Conservation (phyloP, 2,888 invertebrate species). For the Chaetoderma sp. region DNA sequence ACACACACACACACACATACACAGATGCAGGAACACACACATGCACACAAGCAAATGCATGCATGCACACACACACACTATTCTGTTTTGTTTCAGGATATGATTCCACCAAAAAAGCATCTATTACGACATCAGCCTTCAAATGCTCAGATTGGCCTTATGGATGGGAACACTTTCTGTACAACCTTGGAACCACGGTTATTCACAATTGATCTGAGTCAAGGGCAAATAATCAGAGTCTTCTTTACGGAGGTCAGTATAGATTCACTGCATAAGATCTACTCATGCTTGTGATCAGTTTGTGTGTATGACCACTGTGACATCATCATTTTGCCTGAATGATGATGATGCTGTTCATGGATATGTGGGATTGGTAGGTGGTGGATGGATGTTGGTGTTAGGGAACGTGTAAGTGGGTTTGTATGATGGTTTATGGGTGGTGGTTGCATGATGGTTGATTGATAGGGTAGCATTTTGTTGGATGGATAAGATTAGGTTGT, state of each 20-base stretch:
- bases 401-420: no score
- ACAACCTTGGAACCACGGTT: slow-evolving; percentile 90
- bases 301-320: neutral
- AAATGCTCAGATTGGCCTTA: slow-evolving; percentile 94
- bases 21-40: no score
- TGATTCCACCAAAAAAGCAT: slow-evolving; percentile 96
- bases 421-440: no score
- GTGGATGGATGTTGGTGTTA: no score
- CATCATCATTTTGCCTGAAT: neutral
- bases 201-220: slow-evolving; percentile 88
- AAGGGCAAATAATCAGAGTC: slow-evolving; percentile 84
- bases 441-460: no score
- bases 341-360: neutral
- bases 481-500: no score
- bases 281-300: neutral
- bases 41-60: no score
- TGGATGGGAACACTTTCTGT: slow-evolving; percentile 98
- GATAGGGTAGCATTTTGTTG: no score
- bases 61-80: no score
- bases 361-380: no score
- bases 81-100: no score
- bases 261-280: neutral
- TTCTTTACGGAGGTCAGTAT: slow-evolving; percentile 83
- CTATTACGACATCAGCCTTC: slow-evolving; percentile 93
- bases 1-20: no score